These are phyloP conservation scores for Sinocyclocheilus anophthalmus DNA, from an alignment of 2,113 vertebrate species.

Conservation along the genomic window DNA sequence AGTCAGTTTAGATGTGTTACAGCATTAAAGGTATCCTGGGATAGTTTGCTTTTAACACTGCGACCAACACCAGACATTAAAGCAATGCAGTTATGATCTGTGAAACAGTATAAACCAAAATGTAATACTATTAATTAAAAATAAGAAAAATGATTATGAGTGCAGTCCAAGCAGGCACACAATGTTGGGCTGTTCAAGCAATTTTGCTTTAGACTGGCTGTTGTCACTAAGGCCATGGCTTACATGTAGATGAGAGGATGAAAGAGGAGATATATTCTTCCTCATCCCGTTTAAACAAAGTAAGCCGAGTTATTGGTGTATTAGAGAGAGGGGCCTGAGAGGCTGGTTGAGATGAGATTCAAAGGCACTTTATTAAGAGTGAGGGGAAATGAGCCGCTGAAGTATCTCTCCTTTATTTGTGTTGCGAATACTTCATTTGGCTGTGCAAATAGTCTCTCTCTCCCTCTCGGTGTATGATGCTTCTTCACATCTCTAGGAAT, in stretches of 20 bases:
- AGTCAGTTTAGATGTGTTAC: too few species aligned
- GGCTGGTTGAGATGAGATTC: conserved; percentile 63
- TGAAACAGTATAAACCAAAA: background rate
- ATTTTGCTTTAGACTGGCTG: background rate
- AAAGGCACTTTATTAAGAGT: conserved; percentile 60
- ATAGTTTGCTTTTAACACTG: too few species aligned
- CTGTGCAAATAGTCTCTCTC: conserved; percentile 45
- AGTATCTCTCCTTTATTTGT: conserved; percentile 58
- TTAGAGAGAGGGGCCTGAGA: conserved; percentile 65
- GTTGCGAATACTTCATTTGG: conserved; percentile 57
- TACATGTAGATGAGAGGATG: conserved; percentile 42
- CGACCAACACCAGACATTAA: too few species aligned
- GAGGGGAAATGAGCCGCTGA: conserved; percentile 54
- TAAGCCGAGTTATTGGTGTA: conserved; percentile 63
- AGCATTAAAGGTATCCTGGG: too few species aligned
- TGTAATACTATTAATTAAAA: too few species aligned
- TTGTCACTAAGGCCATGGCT: conserved; percentile 9
- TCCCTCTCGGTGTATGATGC: background rate
- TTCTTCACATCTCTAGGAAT: conserved; percentile 27
- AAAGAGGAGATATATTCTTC: conserved; percentile 36
- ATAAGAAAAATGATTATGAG: background rate
- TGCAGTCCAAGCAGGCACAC: background rate
- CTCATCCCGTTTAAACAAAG: conserved; percentile 73
- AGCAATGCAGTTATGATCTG: background rate
- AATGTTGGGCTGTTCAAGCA: too few species aligned